Conservation (phyloP, 1,140 invertebrate species). For the Caenorhabditis inopinata region DNA sequence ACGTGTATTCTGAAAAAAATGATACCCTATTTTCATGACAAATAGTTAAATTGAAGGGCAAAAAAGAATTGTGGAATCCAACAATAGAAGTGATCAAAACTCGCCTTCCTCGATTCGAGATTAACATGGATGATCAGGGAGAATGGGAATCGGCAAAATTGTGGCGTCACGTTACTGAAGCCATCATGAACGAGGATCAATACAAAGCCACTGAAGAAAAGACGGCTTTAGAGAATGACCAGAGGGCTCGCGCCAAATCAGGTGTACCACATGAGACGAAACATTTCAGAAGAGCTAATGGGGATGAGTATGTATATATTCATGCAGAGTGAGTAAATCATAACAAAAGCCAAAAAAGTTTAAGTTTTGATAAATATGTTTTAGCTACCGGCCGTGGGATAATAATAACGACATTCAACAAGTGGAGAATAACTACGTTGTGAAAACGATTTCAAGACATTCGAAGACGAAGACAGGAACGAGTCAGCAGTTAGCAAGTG, state of each 20-base stretch:
- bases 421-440: slow-evolving; percentile 36
- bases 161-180: slow-evolving; percentile 41
- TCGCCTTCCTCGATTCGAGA: slow-evolving; percentile 46
- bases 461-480: neutral
- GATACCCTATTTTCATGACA: neutral
- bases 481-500: neutral
- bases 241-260: slow-evolving; percentile 42
- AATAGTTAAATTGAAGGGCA: neutral
- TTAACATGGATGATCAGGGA: slow-evolving; percentile 23
- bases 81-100: slow-evolving; percentile 41
- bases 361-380: neutral
- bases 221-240: slow-evolving; percentile 41
- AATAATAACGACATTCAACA: slow-evolving; percentile 43
- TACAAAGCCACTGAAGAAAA: slow-evolving; percentile 49
- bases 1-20: no score
- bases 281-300: slow-evolving; percentile 7
- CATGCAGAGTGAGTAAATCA: slow-evolving; percentile 36
- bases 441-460: slow-evolving; percentile 19
- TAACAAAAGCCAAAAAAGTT: neutral
- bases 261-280: slow-evolving; percentile 36
- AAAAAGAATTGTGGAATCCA: slow-evolving; percentile 39
- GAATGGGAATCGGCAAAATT: slow-evolving; percentile 45
- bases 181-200: slow-evolving; percentile 45
- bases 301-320: slow-evolving; percentile 37
- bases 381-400: slow-evolving; percentile 44